Percentiles rank a stretch among this genome's conserved stretches.
Conservation (phyloP, 2,888 invertebrate genomes). For the Andrena bucephala region DNA sequence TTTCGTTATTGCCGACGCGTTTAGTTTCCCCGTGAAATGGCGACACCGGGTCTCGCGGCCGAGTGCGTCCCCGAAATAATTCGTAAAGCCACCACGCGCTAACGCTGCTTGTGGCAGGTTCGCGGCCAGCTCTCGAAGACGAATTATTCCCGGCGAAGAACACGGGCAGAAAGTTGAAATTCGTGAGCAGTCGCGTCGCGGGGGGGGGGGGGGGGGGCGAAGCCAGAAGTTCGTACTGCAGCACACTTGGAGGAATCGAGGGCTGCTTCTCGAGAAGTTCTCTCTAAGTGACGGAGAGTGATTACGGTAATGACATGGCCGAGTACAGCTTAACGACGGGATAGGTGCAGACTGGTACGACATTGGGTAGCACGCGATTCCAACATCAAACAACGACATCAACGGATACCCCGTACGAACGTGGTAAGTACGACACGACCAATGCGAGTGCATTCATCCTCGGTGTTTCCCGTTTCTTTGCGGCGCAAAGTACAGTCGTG, state of each 20-base stretch:
- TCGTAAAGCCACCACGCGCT: not conserved
- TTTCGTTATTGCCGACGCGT: slow-evolving; percentile 9
- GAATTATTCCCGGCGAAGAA: slow-evolving; percentile 5
- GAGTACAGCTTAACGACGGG: slow-evolving; percentile 65
- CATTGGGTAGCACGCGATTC: slow-evolving; percentile 79
- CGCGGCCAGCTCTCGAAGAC: not conserved
- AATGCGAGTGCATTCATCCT: slow-evolving; percentile 64
- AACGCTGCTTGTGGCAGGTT: not conserved
- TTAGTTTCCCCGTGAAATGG: not conserved
- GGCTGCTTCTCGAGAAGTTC: slow-evolving; percentile 58
- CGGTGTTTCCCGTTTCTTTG: slow-evolving; percentile 66
- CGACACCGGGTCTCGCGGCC: not conserved
- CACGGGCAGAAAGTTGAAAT: slow-evolving; percentile 21
- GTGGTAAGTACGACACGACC: slow-evolving; percentile 40
- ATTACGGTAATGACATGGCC: slow-evolving; percentile 80
- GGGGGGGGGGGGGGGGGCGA: slow-evolving; percentile 51
- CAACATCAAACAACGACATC: slow-evolving; percentile 77
- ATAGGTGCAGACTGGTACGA: slow-evolving; percentile 81
- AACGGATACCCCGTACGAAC: slow-evolving; percentile 54
- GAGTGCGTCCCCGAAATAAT: not conserved
- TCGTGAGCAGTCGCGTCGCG: slow-evolving; percentile 36
- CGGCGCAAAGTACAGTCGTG: slow-evolving; percentile 60
- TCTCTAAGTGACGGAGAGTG: slow-evolving; percentile 78
- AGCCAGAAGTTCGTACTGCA: slow-evolving; percentile 48
- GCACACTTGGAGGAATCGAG: slow-evolving; percentile 60